Conservation (phyloP, 2,113 vertebrate species). For the Grantiella picta region DNA sequence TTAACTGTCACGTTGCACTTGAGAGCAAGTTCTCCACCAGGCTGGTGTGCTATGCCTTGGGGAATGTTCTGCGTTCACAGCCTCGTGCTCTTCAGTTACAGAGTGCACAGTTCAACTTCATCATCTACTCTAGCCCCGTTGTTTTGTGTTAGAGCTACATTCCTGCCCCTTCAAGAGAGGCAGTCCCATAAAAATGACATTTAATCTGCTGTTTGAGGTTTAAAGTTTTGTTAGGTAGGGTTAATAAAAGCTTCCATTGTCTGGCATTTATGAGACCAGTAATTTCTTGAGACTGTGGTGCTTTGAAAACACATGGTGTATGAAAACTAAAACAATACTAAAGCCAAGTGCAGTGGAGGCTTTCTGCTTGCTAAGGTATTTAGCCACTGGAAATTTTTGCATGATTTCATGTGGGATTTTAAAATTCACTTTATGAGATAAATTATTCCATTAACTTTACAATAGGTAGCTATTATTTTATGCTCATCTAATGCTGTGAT, state of each 20-base stretch:
- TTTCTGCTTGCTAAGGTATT: constrained; percentile 38
- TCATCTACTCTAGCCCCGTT: neutral
- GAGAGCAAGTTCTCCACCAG: neutral
- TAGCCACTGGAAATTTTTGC: constrained; percentile 10
- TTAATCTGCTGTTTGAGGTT: neutral
- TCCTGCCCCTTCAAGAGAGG: neutral
- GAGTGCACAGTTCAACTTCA: neutral
- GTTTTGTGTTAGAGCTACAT: neutral
- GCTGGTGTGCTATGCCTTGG: neutral
- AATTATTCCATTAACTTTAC: constrained; percentile 51
- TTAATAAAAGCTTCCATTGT: neutral
- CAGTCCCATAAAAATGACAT: neutral
- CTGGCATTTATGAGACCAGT: neutral
- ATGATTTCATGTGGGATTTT: constrained; percentile 32
- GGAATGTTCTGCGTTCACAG: neutral
- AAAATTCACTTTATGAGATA: constrained; percentile 49
- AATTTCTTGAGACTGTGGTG: neutral
- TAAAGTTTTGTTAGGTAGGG: neutral
- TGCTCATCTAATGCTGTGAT: constrained; percentile 40
- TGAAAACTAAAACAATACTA: neutral
- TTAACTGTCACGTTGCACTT: neutral
- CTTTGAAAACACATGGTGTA: neutral
- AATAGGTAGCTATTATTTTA: constrained; percentile 59
- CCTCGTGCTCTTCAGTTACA: neutral
- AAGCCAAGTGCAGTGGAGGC: neutral